Conservation (phyloP, 2,113 vertebrate species). For the Epinephelus moara region DNA sequence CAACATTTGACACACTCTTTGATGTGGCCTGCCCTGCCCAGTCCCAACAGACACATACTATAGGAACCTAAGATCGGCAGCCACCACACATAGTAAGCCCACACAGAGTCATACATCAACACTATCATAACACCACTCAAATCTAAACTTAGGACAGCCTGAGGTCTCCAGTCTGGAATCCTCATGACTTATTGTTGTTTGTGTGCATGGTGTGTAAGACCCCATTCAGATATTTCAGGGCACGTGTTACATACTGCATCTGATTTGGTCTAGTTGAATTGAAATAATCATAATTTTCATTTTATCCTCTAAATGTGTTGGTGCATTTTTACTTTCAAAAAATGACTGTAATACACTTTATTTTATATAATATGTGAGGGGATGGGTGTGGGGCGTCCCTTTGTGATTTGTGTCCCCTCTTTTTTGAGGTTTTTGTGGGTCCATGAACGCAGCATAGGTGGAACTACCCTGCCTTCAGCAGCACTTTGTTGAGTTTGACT, state of each 20-base stretch:
- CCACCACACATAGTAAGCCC: background rate
- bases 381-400: too few relatives aligned
- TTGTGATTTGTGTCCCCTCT: too few relatives aligned
- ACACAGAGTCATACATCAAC: constrained; percentile 1
- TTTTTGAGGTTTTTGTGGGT: too few relatives aligned
- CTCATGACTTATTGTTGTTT: background rate
- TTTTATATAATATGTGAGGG: too few relatives aligned
- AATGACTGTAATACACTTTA: too few relatives aligned
- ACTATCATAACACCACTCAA: background rate
- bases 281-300: background rate
- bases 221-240: background rate
- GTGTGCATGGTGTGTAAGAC: background rate
- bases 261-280: background rate
- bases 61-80: background rate
- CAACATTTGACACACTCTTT: constrained; percentile 13
- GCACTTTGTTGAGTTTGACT: too few relatives aligned
- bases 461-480: too few relatives aligned
- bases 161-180: background rate
- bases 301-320: background rate
- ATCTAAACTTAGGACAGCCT: background rate
- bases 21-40: constrained; percentile 16
- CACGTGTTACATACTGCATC: background rate
- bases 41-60: background rate
- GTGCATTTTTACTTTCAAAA: background rate
- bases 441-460: too few relatives aligned